A percentile compares a stretch with the other conserved stretches of the same genome.
Conservation (phyloP, 2,888 invertebrate genomes). For the Endomychus coccineus region DNA sequence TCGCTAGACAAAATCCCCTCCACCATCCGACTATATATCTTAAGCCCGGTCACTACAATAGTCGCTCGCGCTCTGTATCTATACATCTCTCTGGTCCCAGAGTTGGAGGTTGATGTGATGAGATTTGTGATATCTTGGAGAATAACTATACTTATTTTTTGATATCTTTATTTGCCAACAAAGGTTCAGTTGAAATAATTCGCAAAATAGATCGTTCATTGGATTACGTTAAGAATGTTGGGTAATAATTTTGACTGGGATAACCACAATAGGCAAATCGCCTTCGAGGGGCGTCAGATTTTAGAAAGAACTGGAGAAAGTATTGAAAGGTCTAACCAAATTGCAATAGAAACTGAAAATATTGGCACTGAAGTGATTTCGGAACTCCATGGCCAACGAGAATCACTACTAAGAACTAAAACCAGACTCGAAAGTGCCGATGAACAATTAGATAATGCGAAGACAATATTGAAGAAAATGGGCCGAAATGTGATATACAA, state of each 20-base stretch:
- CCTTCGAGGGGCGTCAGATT: constrained; percentile 49
- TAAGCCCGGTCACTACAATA: too few relatives aligned
- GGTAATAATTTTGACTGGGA: constrained; percentile 7
- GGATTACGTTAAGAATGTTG: constrained; percentile 9
- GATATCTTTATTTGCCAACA: too few relatives aligned
- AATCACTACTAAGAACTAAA: constrained; percentile 59
- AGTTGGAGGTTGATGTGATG: too few relatives aligned
- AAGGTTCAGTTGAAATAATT: too few relatives aligned
- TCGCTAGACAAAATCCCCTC: too few relatives aligned
- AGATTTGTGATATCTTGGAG: too few relatives aligned
- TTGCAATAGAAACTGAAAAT: constrained; percentile 73
- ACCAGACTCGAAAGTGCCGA: constrained; percentile 65
- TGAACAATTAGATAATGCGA: constrained; percentile 58
- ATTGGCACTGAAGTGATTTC: constrained; percentile 69
- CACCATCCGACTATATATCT: too few relatives aligned
- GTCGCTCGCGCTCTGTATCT: too few relatives aligned
- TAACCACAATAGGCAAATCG: constrained; percentile 45
- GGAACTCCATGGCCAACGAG: constrained; percentile 69
- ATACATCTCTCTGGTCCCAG: too few relatives aligned
- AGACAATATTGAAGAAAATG: constrained; percentile 58
- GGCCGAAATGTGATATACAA: constrained; percentile 65
- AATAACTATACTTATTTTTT: too few relatives aligned
- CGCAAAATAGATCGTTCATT: too few relatives aligned
- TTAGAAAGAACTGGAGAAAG: constrained; percentile 57
- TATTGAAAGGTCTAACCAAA: constrained; percentile 60